These are phyloP conservation scores for Grapholita molesta DNA, from an alignment of 1,140 invertebrate species.

Conservation along the genomic window DNA sequence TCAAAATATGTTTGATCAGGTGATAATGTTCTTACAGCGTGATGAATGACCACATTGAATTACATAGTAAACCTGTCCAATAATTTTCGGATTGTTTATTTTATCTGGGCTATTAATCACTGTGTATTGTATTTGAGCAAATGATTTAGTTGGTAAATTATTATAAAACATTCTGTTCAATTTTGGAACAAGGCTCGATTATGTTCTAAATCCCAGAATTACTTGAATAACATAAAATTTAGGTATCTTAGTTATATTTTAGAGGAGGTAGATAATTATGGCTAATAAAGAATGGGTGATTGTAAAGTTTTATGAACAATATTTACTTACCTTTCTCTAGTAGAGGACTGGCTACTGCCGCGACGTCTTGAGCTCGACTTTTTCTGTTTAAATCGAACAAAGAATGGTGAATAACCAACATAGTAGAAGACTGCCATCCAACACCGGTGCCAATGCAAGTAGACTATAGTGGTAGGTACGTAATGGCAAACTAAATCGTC, in stretches of 20 bases:
- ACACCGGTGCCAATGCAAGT: slow-evolving; percentile 76
- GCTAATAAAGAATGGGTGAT: too few species aligned
- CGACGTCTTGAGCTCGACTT: slow-evolving; percentile 75
- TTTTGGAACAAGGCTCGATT: too few species aligned
- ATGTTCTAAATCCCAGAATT: too few species aligned
- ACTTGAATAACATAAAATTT: too few species aligned
- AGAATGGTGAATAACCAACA: slow-evolving; percentile 41
- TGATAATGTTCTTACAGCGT: background rate
- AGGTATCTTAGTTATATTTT: too few species aligned
- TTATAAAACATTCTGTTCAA: background rate
- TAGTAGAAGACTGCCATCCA: slow-evolving; percentile 30
- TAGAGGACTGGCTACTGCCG: slow-evolving; percentile 65
- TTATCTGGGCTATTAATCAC: background rate
- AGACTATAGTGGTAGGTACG: slow-evolving; percentile 60
- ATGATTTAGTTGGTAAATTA: background rate
- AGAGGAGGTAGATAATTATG: too few species aligned
- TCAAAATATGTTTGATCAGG: slow-evolving; percentile 17
- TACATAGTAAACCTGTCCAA: background rate
- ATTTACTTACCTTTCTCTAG: slow-evolving; percentile 66
- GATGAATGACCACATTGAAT: background rate
- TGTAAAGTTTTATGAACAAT: too few species aligned
- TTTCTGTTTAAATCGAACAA: slow-evolving; percentile 74
- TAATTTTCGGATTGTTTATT: background rate
- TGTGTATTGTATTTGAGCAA: background rate
- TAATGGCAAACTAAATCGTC: slow-evolving; percentile 65